Conservation (phyloP, 2,797 vertebrate genomes). For the Crypturellus tataupa region DNA sequence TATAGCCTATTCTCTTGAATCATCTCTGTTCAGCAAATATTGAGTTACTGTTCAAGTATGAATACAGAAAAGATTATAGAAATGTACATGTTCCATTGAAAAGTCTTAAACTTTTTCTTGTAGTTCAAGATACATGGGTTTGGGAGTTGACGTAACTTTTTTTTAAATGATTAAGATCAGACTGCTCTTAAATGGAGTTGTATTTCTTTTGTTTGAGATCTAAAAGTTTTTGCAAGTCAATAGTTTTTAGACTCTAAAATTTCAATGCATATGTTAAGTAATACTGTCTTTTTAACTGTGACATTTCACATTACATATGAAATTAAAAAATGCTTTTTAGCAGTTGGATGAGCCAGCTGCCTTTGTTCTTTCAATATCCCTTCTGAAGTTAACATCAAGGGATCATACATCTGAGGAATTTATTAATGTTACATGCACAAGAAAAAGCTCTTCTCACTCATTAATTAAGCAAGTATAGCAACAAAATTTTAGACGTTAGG, state of each 20-base stretch:
- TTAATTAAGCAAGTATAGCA: background rate
- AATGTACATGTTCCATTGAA: background rate
- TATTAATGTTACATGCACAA: background rate
- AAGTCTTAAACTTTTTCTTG: background rate
- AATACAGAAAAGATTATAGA: background rate
- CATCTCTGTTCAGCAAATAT: background rate
- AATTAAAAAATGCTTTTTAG: background rate
- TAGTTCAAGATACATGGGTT: background rate
- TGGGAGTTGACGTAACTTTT: background rate
- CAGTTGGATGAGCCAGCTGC: background rate
- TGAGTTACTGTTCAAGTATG: background rate
- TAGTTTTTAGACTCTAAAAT: background rate
- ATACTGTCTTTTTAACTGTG: background rate
- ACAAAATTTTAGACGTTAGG: background rate
- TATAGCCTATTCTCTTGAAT: background rate
- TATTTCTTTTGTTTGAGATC: background rate
- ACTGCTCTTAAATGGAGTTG: background rate
- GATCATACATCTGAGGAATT: background rate
- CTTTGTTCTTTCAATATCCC: background rate
- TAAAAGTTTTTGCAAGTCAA: background rate
- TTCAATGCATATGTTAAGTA: background rate
- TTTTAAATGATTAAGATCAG: background rate
- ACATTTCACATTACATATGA: background rate
- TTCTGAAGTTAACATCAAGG: slow-evolving; percentile 5
- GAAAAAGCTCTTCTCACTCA: background rate